Evolutionary conservation across 2,888 invertebrate species (phyloP).

Genomic region (Athalia cordata): DNA sequence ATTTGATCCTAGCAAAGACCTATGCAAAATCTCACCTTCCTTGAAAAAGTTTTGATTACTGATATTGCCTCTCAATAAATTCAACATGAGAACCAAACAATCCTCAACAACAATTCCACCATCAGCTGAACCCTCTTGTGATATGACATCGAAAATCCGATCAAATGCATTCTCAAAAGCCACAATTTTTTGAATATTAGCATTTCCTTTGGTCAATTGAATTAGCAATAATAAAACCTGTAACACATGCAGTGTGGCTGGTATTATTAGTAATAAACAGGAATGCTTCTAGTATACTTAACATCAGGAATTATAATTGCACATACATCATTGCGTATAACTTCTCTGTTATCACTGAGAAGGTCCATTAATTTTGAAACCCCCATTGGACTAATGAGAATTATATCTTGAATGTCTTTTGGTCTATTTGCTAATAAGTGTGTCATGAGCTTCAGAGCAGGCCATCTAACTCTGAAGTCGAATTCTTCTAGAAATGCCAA

Average conservation of each 20-base stretch:
- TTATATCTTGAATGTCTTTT: slow-evolving; percentile 91
- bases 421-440: slow-evolving; percentile 90
- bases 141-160: slow-evolving; percentile 93
- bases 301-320: slow-evolving; percentile 7
- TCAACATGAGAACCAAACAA: slow-evolving; percentile 93
- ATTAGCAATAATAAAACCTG: slow-evolving; percentile 90
- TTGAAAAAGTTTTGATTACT: slow-evolving; percentile 99
- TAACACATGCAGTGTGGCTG: slow-evolving; percentile 44
- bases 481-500: slow-evolving; percentile 93
- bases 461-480: slow-evolving; percentile 94
- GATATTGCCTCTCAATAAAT: slow-evolving; percentile 94
- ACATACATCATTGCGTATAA: slow-evolving; percentile 93
- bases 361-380: slow-evolving; percentile 98
- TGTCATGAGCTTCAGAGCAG: slow-evolving; percentile 91
- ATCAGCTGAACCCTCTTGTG: slow-evolving; percentile 92
- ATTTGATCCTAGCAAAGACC: background rate
- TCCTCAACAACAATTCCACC: slow-evolving; percentile 99
- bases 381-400: slow-evolving; percentile 95
- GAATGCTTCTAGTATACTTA: background rate
- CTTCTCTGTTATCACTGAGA: slow-evolving; percentile 93
- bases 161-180: slow-evolving; percentile 99
- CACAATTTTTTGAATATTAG: slow-evolving; percentile 98
- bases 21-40: slow-evolving; percentile 79
- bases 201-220: slow-evolving; percentile 94
- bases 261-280: background rate